Evolutionary conservation across 2,113 vertebrate genomes (phyloP).

Genomic region (Pan paniscus): DNA sequence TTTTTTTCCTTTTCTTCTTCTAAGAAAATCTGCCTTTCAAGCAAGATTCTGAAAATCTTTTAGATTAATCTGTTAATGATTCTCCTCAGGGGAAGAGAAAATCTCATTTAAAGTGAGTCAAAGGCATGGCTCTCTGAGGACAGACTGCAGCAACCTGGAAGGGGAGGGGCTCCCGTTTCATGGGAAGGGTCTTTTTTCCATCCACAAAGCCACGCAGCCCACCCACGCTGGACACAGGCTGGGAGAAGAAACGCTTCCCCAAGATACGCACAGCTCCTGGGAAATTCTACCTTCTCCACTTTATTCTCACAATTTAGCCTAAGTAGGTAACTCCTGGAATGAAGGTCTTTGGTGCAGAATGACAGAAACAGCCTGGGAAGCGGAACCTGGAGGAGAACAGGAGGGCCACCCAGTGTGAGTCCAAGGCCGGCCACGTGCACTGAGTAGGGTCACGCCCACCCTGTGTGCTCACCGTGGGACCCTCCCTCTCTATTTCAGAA

Average conservation of each 20-base stretch:
- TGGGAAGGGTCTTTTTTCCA: background rate
- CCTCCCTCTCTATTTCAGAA: background rate
- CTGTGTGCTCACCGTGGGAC: too few relatives aligned
- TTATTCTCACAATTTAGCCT: background rate
- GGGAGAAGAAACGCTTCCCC: background rate
- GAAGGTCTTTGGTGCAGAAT: rapidly evolving
- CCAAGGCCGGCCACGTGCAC: too few relatives aligned
- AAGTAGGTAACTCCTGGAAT: background rate
- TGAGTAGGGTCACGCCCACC: too few relatives aligned
- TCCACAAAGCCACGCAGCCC: background rate
- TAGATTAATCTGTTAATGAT: background rate
- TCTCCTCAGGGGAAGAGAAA: background rate
- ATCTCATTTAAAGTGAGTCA: too few relatives aligned
- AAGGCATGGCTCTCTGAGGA: background rate
- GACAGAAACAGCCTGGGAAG: background rate
- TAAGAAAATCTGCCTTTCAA: background rate
- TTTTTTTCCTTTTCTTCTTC: background rate
- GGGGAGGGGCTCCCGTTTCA: background rate
- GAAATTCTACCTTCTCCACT: background rate
- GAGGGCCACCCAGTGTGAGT: too few relatives aligned
- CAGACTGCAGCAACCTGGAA: background rate
- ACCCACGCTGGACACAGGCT: rapidly evolving
- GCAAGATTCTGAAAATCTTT: background rate
- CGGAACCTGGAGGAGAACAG: rapidly evolving
- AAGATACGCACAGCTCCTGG: background rate